Percentiles rank a stretch among this genome's conserved stretches.
Conservation (phyloP, 2,797 vertebrate genomes). For the Aphelocoma californica region DNA sequence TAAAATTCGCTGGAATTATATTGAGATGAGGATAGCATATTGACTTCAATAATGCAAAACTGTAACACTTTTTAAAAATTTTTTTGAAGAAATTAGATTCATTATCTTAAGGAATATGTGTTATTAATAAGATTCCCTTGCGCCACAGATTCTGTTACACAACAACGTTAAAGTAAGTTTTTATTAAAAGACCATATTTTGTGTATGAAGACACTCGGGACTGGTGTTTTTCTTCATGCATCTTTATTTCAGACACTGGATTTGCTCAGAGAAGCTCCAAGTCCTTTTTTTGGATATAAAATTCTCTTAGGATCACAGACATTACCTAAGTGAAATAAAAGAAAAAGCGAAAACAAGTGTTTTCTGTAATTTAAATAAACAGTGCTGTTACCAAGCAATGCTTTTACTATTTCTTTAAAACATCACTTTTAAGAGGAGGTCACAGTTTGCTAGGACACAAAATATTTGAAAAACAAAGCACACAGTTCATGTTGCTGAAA, state of each 20-base stretch:
- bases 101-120: not conserved
- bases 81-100: not conserved
- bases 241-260: not conserved
- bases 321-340: not conserved
- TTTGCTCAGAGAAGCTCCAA: not conserved
- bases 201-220: not conserved
- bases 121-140: not conserved
- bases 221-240: not conserved
- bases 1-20: not conserved
- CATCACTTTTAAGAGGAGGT: not conserved
- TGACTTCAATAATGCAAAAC: not conserved
- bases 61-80: not conserved
- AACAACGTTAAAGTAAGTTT: not conserved
- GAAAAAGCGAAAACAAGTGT: not conserved
- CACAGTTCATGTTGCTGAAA: not conserved
- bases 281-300: not conserved
- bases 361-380: slow-evolving; percentile 11
- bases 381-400: slow-evolving; percentile 12
- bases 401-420: slow-evolving; percentile 21
- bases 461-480: slow-evolving; percentile 42
- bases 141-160: not conserved
- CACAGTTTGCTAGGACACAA: slow-evolving; percentile 19
- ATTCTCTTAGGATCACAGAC: not conserved
- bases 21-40: not conserved
- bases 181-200: not conserved